phyloP scores from a whole-genome alignment of 2,797 vertebrate species.

The Protonibea diacanthus region DNA sequence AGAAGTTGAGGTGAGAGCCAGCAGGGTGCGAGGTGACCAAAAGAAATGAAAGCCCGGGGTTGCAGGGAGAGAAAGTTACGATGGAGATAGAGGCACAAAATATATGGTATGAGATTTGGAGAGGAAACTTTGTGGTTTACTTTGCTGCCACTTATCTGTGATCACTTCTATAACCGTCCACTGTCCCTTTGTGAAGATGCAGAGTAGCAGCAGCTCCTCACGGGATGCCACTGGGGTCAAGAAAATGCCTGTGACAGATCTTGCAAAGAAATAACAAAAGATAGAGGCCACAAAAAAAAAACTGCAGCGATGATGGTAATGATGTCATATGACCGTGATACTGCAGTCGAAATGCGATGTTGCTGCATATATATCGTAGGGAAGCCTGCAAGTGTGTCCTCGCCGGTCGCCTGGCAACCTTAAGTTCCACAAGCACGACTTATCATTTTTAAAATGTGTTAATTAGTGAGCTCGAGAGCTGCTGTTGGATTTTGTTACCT shows the following conservation, averaged over 20 bases:
- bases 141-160: no score
- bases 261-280: no score
- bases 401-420: not conserved
- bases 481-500: not conserved
- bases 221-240: no score
- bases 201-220: no score
- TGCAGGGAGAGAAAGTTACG: constrained; percentile 43
- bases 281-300: no score
- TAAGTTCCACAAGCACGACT: not conserved
- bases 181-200: no score
- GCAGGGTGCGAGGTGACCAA: constrained; percentile 64
- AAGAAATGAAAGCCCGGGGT: constrained; percentile 61
- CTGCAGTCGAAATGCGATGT: not conserved
- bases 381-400: not conserved
- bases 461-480: constrained; percentile 14
- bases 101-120: constrained; percentile 4
- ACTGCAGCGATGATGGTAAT: no score
- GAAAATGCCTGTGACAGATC: no score
- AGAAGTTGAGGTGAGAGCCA: constrained; percentile 71
- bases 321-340: no score
- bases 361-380: not conserved
- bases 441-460: not conserved
- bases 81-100: constrained; percentile 18
- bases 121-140: constrained; percentile 12
- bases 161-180: no score